These are phyloP conservation scores for Pseudochaenichthys georgianus DNA, from an alignment of 2,797 vertebrate genomes.

Conservation along the genomic window DNA sequence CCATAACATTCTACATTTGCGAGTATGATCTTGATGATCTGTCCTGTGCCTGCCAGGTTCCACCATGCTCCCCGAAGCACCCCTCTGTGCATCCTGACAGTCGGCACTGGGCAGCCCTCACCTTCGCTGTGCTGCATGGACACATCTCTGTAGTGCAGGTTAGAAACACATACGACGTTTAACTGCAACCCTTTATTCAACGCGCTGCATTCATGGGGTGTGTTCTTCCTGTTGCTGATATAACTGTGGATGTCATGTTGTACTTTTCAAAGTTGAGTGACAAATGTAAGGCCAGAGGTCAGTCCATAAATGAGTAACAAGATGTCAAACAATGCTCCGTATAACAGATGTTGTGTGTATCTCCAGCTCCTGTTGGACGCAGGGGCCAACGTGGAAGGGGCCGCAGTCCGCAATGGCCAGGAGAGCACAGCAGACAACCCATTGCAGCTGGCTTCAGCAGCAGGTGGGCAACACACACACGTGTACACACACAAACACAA, in stretches of 20 bases:
- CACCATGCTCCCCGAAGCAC: slow-evolving; percentile 87
- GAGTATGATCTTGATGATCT: neutral
- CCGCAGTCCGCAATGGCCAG: slow-evolving; percentile 90
- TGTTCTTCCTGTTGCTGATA: neutral
- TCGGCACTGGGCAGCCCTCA: slow-evolving; percentile 95
- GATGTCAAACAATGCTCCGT: slow-evolving; percentile 44
- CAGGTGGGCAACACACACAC: slow-evolving; percentile 84
- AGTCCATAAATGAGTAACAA: slow-evolving; percentile 38
- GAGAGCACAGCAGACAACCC: slow-evolving; percentile 94
- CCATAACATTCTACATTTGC: neutral
- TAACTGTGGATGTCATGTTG: slow-evolving; percentile 9
- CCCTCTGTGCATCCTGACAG: slow-evolving; percentile 96
- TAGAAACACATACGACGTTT: slow-evolving; percentile 37
- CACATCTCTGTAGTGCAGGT: slow-evolving; percentile 99
- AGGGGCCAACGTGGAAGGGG: slow-evolving; percentile 94
- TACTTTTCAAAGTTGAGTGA: slow-evolving; percentile 38
- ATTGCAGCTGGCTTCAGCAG: slow-evolving; percentile 95
- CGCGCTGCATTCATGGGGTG: neutral
- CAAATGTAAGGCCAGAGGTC: slow-evolving; percentile 56
- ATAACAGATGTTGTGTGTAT: slow-evolving; percentile 60
- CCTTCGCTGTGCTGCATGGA: slow-evolving; percentile 94
- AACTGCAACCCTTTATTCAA: neutral
- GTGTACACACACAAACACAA: slow-evolving; percentile 15
- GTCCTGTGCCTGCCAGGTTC: slow-evolving; percentile 85
- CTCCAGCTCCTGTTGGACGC: slow-evolving; percentile 94